Evolutionary conservation across 2,797 vertebrate genomes (phyloP), one percentile per base, ranked within the genome.

Genomic region (Hirundo rustica): DNA sequence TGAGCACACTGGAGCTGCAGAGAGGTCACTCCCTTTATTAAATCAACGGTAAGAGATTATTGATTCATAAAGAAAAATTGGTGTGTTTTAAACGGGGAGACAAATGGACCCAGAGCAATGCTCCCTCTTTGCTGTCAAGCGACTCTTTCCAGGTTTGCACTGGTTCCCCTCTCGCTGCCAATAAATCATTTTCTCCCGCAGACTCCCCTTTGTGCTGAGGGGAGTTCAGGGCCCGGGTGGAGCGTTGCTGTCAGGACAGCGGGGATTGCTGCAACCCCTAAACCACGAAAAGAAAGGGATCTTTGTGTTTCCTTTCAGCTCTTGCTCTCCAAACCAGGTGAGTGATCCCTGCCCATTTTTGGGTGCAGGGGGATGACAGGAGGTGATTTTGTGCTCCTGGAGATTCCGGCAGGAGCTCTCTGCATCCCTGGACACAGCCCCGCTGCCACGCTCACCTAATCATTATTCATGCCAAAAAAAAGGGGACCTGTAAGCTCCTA

Each of bases 401-500:
- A 12, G 61, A 8, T 11, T 48, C 70, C 64, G 86, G 34, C 32
- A 19, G 77, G n/a, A 23, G 11, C 20, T 19, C 54, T 27, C 47
- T 16, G 26, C 8, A 0, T 6, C 18, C 8, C 62, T 29, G 47
- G 58, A 70, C 42, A 21, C 47, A 50, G 42, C 42, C 42, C 38
- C 38, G 38, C 38, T 38, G 91, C 76, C 61, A 50, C 23, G 58
- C 42, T 40, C 92, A 75, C 92, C 96, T 94, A 6, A 80, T 68
- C 83, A 30, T 92, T 92, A 93, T 84, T 96, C 94, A 94, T 75
- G 92, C 87, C 94, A 93, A 81, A 97, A 93, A 81, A 97, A 96
- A 96, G 78, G 94, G 98, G 96, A 98, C 97, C 97, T 96, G 15
- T 10, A 74, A 95, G 83, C 95, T 90, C 96, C 96, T 80, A 88